Conservation (phyloP, 2,797 vertebrate genomes). For the Danio tinwini region DNA sequence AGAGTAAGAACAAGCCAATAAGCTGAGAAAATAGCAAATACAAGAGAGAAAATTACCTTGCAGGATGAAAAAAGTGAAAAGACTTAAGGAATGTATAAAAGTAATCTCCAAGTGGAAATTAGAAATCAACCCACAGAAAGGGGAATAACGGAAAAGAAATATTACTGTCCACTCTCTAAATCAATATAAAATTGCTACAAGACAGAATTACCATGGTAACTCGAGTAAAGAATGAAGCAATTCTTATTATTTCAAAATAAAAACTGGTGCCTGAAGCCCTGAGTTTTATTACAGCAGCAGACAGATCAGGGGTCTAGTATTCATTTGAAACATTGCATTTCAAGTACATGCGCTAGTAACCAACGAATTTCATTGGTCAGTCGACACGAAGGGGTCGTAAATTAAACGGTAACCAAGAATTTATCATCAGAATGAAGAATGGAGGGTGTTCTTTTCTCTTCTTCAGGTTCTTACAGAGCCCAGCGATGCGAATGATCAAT, state of each 20-base stretch:
- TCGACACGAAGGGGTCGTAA: constrained; percentile 82
- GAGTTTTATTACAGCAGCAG: constrained; percentile 97
- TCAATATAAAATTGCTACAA: constrained; percentile 99
- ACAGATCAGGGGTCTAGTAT: constrained; percentile 92
- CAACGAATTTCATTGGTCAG: constrained; percentile 92
- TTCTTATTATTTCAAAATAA: constrained; percentile 99
- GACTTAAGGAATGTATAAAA: constrained; percentile 99
- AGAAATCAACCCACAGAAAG: constrained; percentile 98
- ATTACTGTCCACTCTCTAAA: constrained; percentile 99
- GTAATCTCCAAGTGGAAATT: constrained; percentile 99
- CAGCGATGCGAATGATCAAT: constrained; percentile 70
- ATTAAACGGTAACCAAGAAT: constrained; percentile 84
- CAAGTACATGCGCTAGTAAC: constrained; percentile 96
- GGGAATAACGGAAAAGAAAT: constrained; percentile 98
- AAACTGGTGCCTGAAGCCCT: constrained; percentile 95
- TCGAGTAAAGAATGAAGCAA: constrained; percentile 98
- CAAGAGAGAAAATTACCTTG: constrained; percentile 95
- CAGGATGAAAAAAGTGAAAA: constrained; percentile 84
- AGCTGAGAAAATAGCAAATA: constrained; percentile 94
- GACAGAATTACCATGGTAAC: constrained; percentile 99
- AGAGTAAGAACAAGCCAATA: constrained; percentile 97
- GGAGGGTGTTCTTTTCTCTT: constrained; percentile 58
- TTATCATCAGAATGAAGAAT: constrained; percentile 72
- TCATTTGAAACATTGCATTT: constrained; percentile 97
- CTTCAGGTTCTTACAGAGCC: constrained; percentile 65